A percentile compares a stretch with the other conserved stretches of the same genome.
These are phyloP conservation scores for Amaurobius ferox DNA, from an alignment of 2,888 invertebrate species.

Conservation along the genomic window DNA sequence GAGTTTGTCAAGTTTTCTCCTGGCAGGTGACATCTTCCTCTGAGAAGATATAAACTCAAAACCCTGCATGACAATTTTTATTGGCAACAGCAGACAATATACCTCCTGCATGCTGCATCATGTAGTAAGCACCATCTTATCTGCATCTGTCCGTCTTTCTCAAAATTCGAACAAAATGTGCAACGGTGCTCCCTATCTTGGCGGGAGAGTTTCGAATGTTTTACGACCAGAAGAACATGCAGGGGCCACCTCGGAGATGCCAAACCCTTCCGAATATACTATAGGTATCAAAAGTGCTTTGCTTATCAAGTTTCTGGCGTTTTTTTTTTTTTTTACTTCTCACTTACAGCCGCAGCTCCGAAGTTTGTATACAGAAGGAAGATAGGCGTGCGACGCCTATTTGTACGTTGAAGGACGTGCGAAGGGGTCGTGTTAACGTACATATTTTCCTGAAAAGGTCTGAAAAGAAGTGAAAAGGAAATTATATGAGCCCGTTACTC, in stretches of 20 bases:
- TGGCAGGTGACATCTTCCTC: no score
- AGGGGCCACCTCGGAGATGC: background rate
- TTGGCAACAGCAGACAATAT: background rate
- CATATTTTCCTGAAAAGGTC: no score
- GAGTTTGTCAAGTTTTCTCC: no score
- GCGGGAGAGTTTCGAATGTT: background rate
- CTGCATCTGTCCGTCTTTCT: constrained; percentile 43
- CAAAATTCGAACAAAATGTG: background rate
- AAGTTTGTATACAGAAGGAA: background rate
- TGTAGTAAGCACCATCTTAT: constrained; percentile 5
- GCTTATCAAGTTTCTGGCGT: no score
- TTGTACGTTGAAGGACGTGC: background rate
- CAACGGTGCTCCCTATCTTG: background rate
- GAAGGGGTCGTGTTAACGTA: no score
- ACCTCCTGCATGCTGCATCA: background rate
- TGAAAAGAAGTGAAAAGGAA: no score
- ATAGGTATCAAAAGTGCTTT: no score
- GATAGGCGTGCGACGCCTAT: background rate
- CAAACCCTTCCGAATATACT: constrained; percentile 11
- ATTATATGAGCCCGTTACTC: no score
- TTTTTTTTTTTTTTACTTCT: background rate
- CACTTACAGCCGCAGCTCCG: background rate
- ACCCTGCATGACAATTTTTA: background rate
- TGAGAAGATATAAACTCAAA: no score
- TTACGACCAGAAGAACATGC: background rate